phyloP scores from a whole-genome alignment of 2,113 vertebrate genomes.

The Reinhardtius hippoglossoides region DNA sequence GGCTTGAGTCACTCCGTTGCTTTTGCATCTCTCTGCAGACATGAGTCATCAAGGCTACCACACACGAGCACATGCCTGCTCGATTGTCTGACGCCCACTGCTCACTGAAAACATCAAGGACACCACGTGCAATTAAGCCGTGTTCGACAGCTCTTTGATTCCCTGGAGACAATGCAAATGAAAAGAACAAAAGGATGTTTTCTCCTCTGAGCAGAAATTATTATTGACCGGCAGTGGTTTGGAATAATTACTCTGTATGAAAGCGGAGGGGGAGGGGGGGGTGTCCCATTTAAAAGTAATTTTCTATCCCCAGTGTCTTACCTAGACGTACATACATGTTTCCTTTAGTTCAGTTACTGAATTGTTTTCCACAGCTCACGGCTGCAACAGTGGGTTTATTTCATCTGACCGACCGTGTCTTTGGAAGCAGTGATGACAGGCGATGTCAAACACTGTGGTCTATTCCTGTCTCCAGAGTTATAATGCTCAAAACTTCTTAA shows the following conservation, averaged over 20 bases:
- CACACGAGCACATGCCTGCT: slow-evolving; percentile 32
- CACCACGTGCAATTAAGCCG: background rate
- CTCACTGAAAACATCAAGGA: slow-evolving; percentile 44
- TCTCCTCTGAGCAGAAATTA: background rate
- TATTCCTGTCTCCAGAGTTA: slow-evolving; percentile 27
- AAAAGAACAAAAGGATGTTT: background rate
- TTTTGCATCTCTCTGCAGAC: slow-evolving; percentile 58
- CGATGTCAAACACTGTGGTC: background rate
- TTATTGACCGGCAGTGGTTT: slow-evolving; percentile 12
- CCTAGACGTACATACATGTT: background rate
- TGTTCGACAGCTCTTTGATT: slow-evolving; percentile 13
- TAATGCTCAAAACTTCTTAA: slow-evolving; percentile 1
- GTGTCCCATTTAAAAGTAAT: no score
- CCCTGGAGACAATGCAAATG: slow-evolving; percentile 2
- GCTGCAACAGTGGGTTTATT: slow-evolving; percentile 27
- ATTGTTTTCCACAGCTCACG: background rate
- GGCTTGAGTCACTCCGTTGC: slow-evolving; percentile 50
- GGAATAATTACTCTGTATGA: no score
- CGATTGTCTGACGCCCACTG: slow-evolving; percentile 27
- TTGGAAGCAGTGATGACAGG: slow-evolving; percentile 29
- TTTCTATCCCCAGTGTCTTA: background rate
- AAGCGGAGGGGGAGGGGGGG: no score
- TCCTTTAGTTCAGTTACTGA: background rate
- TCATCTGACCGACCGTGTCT: background rate
- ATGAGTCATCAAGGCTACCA: slow-evolving; percentile 67